Percentiles rank a stretch among this genome's conserved stretches.
These are phyloP conservation scores for Leuctra nigra DNA, from an alignment of 2,888 invertebrate genomes.

Conservation along the genomic window DNA sequence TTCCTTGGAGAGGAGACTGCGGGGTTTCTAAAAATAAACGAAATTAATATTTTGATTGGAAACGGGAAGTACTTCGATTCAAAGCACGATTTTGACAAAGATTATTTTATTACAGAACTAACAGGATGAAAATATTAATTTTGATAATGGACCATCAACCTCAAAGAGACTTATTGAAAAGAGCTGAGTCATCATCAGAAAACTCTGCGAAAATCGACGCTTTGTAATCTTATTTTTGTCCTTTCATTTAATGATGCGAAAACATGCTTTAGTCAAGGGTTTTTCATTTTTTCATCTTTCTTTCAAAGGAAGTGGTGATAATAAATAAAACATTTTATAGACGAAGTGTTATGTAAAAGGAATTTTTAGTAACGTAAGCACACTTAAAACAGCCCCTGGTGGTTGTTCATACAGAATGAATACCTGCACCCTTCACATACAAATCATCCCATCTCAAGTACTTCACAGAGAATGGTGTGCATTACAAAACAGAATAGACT, in stretches of 20 bases:
- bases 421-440: no score
- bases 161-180: no score
- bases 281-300: background rate
- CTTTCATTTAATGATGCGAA: slow-evolving; percentile 1
- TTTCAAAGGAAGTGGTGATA: background rate
- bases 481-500: no score
- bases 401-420: no score
- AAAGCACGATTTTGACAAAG: no score
- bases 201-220: background rate
- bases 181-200: background rate
- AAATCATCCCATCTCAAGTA: no score
- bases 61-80: no score
- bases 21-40: no score
- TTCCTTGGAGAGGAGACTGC: no score
- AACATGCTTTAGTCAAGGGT: background rate
- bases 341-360: background rate
- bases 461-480: no score
- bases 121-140: background rate
- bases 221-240: background rate
- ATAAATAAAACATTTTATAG: background rate
- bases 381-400: background rate
- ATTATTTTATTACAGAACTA: no score
- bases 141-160: background rate
- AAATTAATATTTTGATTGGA: no score
- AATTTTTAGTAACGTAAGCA: background rate